Conservation (phyloP, 2,797 vertebrate genomes). For the Capromys pilorides region DNA sequence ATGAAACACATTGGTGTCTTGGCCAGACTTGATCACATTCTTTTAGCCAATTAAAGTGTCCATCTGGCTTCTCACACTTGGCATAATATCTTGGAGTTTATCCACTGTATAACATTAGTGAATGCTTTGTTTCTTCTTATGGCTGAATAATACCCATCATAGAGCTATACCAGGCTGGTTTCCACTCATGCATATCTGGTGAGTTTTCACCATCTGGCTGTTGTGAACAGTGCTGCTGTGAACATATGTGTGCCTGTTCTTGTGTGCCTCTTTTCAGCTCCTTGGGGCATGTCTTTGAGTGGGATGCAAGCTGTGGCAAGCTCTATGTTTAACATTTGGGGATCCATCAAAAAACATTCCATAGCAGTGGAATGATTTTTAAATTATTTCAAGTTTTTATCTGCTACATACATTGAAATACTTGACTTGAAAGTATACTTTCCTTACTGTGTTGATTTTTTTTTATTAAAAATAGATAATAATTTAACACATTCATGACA, state of each 20-base stretch:
- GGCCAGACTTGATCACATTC: background rate
- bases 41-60: background rate
- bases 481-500: constrained; percentile 23
- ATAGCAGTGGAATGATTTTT: constrained; percentile 22
- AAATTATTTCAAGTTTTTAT: constrained; percentile 18
- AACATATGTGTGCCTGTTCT: background rate
- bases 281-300: background rate
- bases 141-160: background rate
- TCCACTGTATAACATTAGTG: background rate
- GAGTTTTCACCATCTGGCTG: background rate
- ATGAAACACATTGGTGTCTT: background rate
- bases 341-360: background rate
- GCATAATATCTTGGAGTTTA: background rate
- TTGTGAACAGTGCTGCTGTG: background rate
- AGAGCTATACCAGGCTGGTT: background rate
- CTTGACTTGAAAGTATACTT: constrained; percentile 45
- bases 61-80: background rate
- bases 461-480: constrained; percentile 46
- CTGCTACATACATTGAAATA: constrained; percentile 58
- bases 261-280: background rate
- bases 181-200: background rate
- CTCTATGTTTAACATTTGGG: constrained; percentile 31
- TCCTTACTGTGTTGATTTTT: constrained; percentile 58
- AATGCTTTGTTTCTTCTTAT: background rate
- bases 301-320: background rate